Percentiles rank a stretch among this genome's conserved stretches.
phyloP scores from a whole-genome alignment of 2,888 invertebrate genomes.

The Altica lythri region DNA sequence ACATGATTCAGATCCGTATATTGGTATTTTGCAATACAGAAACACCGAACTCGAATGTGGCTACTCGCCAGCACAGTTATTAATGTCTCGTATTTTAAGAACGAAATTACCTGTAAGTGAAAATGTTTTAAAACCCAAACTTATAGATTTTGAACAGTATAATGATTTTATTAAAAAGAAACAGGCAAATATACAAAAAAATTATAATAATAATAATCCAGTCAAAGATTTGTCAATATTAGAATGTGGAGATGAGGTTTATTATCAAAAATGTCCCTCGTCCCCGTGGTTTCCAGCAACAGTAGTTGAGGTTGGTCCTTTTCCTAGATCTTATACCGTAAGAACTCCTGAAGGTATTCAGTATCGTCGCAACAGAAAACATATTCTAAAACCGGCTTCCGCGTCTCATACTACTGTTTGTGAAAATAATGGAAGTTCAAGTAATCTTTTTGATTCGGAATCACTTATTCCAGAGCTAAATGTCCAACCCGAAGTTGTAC shows the following conservation, averaged over 20 bases:
- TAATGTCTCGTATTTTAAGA: conserved; percentile 15
- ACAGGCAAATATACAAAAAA: not conserved
- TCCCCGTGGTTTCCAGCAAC: not conserved
- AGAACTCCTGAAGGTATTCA: not conserved
- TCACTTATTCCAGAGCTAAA: no score
- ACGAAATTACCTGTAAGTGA: conserved; percentile 65
- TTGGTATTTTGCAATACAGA: not conserved
- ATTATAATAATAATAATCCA: not conserved
- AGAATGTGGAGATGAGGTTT: not conserved
- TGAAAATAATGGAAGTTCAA: no score
- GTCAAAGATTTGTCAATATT: not conserved
- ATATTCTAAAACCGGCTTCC: not conserved
- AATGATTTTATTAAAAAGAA: conserved; percentile 1
- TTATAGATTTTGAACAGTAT: not conserved
- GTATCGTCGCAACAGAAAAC: not conserved
- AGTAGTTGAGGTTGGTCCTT: conserved; percentile 2
- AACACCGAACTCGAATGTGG: conserved; percentile 7
- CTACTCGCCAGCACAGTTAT: conserved; percentile 9
- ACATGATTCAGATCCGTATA: not conserved
- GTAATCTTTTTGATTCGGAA: no score
- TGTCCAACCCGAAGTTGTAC: no score
- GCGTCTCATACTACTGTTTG: no score
- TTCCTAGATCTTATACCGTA: not conserved
- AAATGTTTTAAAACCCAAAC: conserved; percentile 71
- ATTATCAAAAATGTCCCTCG: conserved; percentile 1